phyloP scores from a whole-genome alignment of 2,113 vertebrate species.

The Urocolius indicus region DNA sequence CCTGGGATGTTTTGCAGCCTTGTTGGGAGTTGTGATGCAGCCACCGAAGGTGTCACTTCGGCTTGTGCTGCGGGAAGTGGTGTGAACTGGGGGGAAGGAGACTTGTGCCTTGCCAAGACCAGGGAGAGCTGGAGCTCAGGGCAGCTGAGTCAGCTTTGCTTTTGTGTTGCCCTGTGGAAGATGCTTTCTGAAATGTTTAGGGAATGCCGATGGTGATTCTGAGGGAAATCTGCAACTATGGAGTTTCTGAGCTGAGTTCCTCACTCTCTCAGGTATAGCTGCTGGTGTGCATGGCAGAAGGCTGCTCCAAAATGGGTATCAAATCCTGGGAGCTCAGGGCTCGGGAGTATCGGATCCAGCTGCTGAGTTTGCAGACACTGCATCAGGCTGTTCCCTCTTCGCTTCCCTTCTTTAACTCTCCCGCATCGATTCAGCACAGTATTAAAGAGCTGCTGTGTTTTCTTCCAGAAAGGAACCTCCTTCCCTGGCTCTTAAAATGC shows the following conservation, averaged over 20 bases:
- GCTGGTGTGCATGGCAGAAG: background rate
- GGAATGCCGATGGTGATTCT: background rate
- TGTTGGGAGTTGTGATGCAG: background rate
- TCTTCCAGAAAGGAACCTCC: background rate
- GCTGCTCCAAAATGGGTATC: background rate
- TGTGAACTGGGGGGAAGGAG: background rate
- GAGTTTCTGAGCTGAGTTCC: background rate
- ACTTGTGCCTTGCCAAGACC: background rate
- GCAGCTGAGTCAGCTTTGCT: background rate
- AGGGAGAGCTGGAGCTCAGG: background rate
- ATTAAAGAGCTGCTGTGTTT: background rate
- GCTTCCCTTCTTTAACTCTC: background rate
- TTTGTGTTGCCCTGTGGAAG: background rate
- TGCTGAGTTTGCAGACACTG: background rate
- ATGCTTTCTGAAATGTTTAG: background rate
- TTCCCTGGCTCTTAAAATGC: background rate
- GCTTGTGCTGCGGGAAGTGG: background rate
- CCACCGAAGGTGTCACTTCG: background rate
- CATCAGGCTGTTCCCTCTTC: background rate
- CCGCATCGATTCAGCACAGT: background rate
- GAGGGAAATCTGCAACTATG: background rate
- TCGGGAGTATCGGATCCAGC: background rate
- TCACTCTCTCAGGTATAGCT: background rate
- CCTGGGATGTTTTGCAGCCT: background rate
- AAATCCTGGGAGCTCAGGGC: background rate